These are phyloP conservation scores for Drosophila auraria DNA, from an alignment of 1,140 invertebrate species.

Conservation along the genomic window DNA sequence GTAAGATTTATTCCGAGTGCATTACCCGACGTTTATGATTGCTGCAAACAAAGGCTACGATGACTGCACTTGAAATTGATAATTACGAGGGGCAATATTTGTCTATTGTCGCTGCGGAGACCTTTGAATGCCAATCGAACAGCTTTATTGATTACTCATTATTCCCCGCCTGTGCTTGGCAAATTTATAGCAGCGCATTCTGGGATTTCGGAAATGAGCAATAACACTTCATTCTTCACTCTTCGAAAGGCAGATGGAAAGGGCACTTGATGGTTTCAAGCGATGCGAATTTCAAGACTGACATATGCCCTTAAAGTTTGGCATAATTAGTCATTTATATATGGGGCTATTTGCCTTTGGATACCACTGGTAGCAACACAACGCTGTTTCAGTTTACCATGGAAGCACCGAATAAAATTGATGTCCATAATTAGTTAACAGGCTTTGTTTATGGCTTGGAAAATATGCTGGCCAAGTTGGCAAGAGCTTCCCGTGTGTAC, in stretches of 20 bases:
- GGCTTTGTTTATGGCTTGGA: slow-evolving; percentile 9
- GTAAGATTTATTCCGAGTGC: slow-evolving; percentile 5
- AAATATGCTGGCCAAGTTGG: slow-evolving; percentile 18
- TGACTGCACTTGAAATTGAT: slow-evolving; percentile 78
- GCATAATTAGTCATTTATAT: not conserved
- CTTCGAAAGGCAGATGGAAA: not conserved
- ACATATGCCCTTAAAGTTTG: not conserved
- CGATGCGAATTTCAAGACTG: not conserved
- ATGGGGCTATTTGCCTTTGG: not conserved
- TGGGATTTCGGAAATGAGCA: not conserved
- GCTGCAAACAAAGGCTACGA: slow-evolving; percentile 74
- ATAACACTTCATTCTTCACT: slow-evolving; percentile 15
- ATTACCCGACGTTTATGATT: slow-evolving; percentile 68
- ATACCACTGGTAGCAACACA: not conserved
- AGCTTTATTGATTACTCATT: slow-evolving; percentile 23
- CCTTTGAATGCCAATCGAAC: slow-evolving; percentile 5
- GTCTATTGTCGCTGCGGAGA: slow-evolving; percentile 27
- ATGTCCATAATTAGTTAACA: slow-evolving; percentile 14
- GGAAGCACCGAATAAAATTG: not conserved
- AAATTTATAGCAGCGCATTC: slow-evolving; percentile 10
- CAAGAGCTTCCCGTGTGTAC: not conserved
- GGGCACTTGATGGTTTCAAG: not conserved
- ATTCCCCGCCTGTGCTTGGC: not conserved
- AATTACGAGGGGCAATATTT: slow-evolving; percentile 73
- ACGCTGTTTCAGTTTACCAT: no score